Evolutionary conservation across 2,888 invertebrate species (phyloP), one percentile per base, ranked within the genome.

Genomic region (Eumacrocentrus americanus): DNA sequence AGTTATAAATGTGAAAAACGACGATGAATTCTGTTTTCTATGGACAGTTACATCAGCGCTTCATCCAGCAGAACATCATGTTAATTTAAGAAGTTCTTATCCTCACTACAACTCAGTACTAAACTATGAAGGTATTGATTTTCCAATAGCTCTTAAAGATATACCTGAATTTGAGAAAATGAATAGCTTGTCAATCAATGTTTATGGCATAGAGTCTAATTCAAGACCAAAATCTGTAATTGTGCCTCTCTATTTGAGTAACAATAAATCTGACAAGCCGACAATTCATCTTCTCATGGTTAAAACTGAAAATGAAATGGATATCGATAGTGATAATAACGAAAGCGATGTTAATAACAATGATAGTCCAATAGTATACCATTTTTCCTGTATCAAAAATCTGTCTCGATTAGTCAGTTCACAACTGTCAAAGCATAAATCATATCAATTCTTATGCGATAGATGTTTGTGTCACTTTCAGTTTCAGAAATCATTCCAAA

Each of bases 1-100:
- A 3, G 60, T 68, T 2, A 44, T 70, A 1, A 72, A 70, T 48
- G 62, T 72, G 5, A 61, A 63, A 54, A 72, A 67, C 52, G 57
- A 61, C 4, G 67, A 69, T 42, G 2, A 60, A 6, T 63, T 48
- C 23, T 71, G 66, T 55, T 70, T 68, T 59, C 42, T 67, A 16
- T 68, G 64, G 66, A 50, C 61, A 29, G 51, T 68, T 2, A 48
- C 63, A n/a, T 63, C 68, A 35, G 67, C 67, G 6, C 57, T 69
- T 14, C 37, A 63, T 55, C 63, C 63, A 14, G 60, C 44, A 12
- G 22, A 34, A 9, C 20, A 25, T n/a, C 48, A 67, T 60, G 16
- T 29, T 1, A 23, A 40, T 38, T 11, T 12, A 6, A 58, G 47
- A 6, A 46, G 42, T 35, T 65, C 67, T 7, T 67, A 70, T 40